Conservation (phyloP, 2,888 invertebrate species). For the Cremastobaeus sp. region DNA sequence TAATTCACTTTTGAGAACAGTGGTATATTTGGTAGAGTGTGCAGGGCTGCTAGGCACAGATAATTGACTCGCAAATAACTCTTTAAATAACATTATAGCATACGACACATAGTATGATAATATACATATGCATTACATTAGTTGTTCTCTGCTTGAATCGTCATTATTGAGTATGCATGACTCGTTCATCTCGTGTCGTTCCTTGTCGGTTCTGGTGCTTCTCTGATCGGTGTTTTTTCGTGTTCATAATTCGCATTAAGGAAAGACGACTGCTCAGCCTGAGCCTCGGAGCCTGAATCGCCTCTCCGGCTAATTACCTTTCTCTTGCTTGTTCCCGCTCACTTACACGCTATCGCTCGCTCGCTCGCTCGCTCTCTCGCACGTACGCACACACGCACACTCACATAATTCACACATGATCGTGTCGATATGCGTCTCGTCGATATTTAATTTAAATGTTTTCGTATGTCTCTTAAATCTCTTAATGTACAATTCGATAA, state of each 20-base stretch:
- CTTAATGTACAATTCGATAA: slow-evolving; percentile 69
- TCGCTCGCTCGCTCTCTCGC: background rate
- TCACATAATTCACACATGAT: slow-evolving; percentile 23
- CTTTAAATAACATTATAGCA: slow-evolving; percentile 79
- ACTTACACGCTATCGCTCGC: background rate
- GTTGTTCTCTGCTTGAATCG: slow-evolving; percentile 49
- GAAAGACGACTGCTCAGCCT: background rate
- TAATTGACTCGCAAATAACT: slow-evolving; percentile 83
- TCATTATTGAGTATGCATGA: slow-evolving; percentile 37
- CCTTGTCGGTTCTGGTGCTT: slow-evolving; percentile 22
- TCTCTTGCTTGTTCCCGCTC: background rate
- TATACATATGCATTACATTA: slow-evolving; percentile 70
- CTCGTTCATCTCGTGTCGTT: slow-evolving; percentile 50
- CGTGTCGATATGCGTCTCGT: slow-evolving; percentile 51
- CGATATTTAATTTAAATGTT: slow-evolving; percentile 47
- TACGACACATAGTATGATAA: slow-evolving; percentile 77
- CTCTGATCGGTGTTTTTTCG: slow-evolving; percentile 28
- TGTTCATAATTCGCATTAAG: background rate
- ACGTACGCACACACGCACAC: slow-evolving; percentile 10
- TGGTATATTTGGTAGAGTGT: slow-evolving; percentile 78
- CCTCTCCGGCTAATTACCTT: too few species aligned
- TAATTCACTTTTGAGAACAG: slow-evolving; percentile 74
- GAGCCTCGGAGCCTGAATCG: too few species aligned
- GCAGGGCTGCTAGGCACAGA: slow-evolving; percentile 81
- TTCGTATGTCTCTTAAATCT: slow-evolving; percentile 64